phyloP scores from a whole-genome alignment of 2,113 vertebrate species.

The Lipophrys pholis region DNA sequence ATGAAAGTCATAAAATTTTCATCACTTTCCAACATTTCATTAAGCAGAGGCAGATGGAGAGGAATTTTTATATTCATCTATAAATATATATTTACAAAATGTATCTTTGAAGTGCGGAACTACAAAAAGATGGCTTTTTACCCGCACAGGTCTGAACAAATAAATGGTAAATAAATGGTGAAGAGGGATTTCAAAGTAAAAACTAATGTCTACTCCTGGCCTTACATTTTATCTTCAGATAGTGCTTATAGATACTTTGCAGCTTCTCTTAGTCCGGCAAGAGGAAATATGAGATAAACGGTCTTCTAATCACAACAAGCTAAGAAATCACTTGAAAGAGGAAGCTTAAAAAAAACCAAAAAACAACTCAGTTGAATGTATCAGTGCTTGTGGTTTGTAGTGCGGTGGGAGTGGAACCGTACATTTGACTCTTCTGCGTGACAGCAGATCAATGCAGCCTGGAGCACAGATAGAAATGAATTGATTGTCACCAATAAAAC shows the following conservation, averaged over 20 bases:
- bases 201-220: conserved; percentile 3
- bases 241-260: conserved; percentile 13
- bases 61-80: neutral
- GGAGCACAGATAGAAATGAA: conserved; percentile 79
- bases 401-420: conserved; percentile 60
- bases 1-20: conserved; percentile 8
- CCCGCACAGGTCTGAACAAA: neutral
- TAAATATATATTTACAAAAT: neutral
- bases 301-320: conserved; percentile 20
- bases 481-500: conserved; percentile 87
- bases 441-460: conserved; percentile 83
- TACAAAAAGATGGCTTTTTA: conserved; percentile 11
- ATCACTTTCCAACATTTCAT: neutral
- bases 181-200: conserved; percentile 39
- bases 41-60: neutral
- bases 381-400: conserved; percentile 43
- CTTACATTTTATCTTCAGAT: conserved; percentile 26
- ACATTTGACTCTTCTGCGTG: conserved; percentile 74
- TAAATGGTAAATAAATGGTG: conserved; percentile 5
- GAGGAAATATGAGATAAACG: conserved; percentile 5
- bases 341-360: conserved; percentile 13
- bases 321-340: conserved; percentile 30
- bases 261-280: neutral
- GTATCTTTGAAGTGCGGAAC: conserved; percentile 30
- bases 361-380: conserved; percentile 25